These are phyloP conservation scores for Epirrhoe tristata DNA, from an alignment of 2,888 invertebrate genomes.

Conservation along the genomic window DNA sequence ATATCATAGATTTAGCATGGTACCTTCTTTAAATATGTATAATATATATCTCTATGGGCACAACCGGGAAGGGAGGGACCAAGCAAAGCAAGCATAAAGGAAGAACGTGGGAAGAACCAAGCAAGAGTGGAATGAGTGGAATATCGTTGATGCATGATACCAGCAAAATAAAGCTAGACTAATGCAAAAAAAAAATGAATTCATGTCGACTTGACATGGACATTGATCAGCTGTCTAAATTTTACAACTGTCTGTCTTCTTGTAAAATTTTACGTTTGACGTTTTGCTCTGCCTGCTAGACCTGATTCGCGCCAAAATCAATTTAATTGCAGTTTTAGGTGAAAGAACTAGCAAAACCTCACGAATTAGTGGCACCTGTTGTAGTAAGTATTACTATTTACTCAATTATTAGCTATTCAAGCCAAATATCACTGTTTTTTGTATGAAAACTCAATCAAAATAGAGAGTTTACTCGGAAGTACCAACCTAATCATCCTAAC, in stretches of 20 bases:
- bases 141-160: too few species aligned
- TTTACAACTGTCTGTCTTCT: not conserved
- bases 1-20: too few species aligned
- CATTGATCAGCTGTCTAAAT: not conserved
- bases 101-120: too few species aligned
- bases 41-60: too few species aligned
- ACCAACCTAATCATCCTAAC: constrained; percentile 51
- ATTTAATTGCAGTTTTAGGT: constrained; percentile 2
- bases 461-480: constrained; percentile 39
- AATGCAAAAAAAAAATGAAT: constrained; percentile 5
- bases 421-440: not conserved
- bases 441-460: not conserved
- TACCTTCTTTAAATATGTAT: too few species aligned
- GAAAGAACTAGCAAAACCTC: not conserved
- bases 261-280: too few species aligned
- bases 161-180: too few species aligned
- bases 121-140: too few species aligned
- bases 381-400: constrained; percentile 26
- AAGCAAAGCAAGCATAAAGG: too few species aligned
- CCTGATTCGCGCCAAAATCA: constrained; percentile 53
- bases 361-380: not conserved
- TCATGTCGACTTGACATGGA: too few species aligned
- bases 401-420: not conserved
- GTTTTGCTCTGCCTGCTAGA: constrained; percentile 7
- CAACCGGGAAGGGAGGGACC: too few species aligned